These are phyloP conservation scores for Diabrotica undecimpunctata DNA, from an alignment of 1,140 invertebrate species.

Conservation along the genomic window DNA sequence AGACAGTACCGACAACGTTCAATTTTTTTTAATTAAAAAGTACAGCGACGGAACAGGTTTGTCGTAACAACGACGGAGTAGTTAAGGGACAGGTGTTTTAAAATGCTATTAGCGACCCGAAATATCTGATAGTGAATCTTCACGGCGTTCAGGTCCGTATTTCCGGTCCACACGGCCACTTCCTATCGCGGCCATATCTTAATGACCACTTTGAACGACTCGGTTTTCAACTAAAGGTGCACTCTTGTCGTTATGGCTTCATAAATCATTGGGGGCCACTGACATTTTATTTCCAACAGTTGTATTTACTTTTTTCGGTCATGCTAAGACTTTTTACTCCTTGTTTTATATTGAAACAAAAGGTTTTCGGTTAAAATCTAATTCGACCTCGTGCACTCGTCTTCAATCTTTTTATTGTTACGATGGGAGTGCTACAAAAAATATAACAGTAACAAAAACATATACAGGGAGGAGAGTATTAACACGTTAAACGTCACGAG, in stretches of 20 bases:
- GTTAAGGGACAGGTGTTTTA: conserved; percentile 33
- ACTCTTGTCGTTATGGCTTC: conserved; percentile 17
- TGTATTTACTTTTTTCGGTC: background rate
- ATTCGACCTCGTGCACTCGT: too few relatives aligned
- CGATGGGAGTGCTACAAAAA: too few relatives aligned
- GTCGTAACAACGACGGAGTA: conserved; percentile 6
- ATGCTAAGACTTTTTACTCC: too few relatives aligned
- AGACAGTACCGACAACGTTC: too few relatives aligned
- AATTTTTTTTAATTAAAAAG: background rate
- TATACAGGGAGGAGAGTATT: too few relatives aligned
- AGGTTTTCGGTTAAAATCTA: too few relatives aligned
- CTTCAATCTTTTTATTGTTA: too few relatives aligned
- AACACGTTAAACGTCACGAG: too few relatives aligned
- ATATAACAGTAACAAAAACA: too few relatives aligned
- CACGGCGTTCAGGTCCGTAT: conserved; percentile 35
- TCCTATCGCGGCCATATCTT: conserved; percentile 32
- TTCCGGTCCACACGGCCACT: conserved; percentile 36
- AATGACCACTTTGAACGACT: conserved; percentile 30
- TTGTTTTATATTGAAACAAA: too few relatives aligned
- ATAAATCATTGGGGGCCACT: conserved; percentile 20
- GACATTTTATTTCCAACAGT: conserved; percentile 7
- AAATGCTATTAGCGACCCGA: conserved; percentile 29
- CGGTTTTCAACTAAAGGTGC: conserved; percentile 28
- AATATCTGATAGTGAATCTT: conserved; percentile 38
- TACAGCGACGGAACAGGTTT: background rate